Conservation (phyloP, 2,888 invertebrate species). For the Philopedon plagiatum region DNA sequence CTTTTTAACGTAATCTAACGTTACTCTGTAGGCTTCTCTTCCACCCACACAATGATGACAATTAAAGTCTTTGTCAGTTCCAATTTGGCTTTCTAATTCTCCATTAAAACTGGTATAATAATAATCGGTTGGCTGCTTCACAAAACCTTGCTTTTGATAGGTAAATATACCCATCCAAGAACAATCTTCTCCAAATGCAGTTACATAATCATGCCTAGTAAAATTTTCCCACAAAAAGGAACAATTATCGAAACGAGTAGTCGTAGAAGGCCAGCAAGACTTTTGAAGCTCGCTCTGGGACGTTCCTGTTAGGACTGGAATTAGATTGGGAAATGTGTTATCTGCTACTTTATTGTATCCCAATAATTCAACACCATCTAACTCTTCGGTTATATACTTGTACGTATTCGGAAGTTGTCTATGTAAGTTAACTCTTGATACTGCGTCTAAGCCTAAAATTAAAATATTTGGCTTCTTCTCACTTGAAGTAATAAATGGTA, state of each 20-base stretch:
- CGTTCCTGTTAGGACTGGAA: slow-evolving; percentile 84
- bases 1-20: slow-evolving; percentile 80
- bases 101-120: slow-evolving; percentile 83
- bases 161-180: slow-evolving; percentile 86
- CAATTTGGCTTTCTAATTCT: slow-evolving; percentile 78
- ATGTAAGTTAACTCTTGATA: slow-evolving; percentile 88
- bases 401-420: slow-evolving; percentile 86
- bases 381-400: slow-evolving; percentile 70
- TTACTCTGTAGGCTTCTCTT: slow-evolving; percentile 78
- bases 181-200: slow-evolving; percentile 88
- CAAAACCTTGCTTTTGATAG: slow-evolving; percentile 84
- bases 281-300: slow-evolving; percentile 76
- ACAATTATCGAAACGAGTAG: slow-evolving; percentile 81
- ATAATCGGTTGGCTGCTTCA: slow-evolving; percentile 86
- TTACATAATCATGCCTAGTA: slow-evolving; percentile 73
- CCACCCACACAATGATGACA: slow-evolving; percentile 80
- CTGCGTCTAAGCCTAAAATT: slow-evolving; percentile 87
- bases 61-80: slow-evolving; percentile 76
- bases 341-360: slow-evolving; percentile 96
- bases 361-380: slow-evolving; percentile 82
- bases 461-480: slow-evolving; percentile 75
- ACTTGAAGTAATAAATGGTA: slow-evolving; percentile 32
- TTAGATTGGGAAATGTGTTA: slow-evolving; percentile 93
- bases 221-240: slow-evolving; percentile 89
- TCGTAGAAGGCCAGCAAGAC: slow-evolving; percentile 73